Evolutionary conservation across 2,113 vertebrate species (phyloP).

Genomic region (Tachysurus fulvidraco): DNA sequence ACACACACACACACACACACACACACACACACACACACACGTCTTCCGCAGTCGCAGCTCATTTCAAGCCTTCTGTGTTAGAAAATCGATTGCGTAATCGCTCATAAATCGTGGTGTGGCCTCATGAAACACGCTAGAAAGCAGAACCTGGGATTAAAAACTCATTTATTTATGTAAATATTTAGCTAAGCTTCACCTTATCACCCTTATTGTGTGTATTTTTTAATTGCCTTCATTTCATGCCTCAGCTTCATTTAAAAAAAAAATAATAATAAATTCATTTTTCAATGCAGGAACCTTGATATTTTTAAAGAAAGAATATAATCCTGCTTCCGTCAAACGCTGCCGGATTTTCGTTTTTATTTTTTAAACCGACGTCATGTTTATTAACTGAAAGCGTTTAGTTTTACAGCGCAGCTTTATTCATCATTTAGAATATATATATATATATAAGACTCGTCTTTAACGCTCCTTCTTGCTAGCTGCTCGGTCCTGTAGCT

Average conservation of each 20-base stretch:
- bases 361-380: not conserved
- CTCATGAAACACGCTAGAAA: not conserved
- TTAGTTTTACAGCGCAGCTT: too few species aligned
- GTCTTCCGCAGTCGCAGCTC: constrained; percentile 14
- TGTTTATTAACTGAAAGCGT: not conserved
- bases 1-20: constrained; percentile 6
- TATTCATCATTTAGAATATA: too few species aligned
- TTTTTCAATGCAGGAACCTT: not conserved
- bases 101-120: not conserved
- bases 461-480: too few species aligned
- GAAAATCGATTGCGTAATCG: constrained; percentile 24
- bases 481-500: too few species aligned
- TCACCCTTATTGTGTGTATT: not conserved
- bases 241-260: constrained; percentile 17
- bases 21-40: constrained; percentile 7
- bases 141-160: constrained; percentile 14
- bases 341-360: not conserved
- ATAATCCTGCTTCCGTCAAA: not conserved
- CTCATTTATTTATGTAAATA: constrained; percentile 30
- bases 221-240: constrained; percentile 27
- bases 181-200: constrained; percentile 22
- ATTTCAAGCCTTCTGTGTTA: constrained; percentile 30
- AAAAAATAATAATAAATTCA: not conserved
- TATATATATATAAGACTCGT: too few species aligned
- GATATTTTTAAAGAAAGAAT: not conserved